These are phyloP conservation scores for Hydrochoerus hydrochaeris DNA, from an alignment of 2,113 vertebrate species.

Conservation along the genomic window DNA sequence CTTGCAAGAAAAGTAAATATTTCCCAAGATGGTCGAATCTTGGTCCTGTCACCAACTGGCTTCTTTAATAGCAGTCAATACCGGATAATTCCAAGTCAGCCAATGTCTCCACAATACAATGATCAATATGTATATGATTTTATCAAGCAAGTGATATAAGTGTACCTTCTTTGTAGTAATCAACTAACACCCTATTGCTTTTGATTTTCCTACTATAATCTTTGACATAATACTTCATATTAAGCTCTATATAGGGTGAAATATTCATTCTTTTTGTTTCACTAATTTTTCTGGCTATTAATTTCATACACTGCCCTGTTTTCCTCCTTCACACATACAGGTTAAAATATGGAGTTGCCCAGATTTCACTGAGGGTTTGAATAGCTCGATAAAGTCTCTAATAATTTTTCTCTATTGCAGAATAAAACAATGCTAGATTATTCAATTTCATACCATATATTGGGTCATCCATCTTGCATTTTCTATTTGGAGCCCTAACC, in stretches of 20 bases:
- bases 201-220: conserved; percentile 25
- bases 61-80: not conserved
- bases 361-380: conserved; percentile 52
- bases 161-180: not conserved
- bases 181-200: not conserved
- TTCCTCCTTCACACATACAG: not conserved
- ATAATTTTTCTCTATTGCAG: conserved; percentile 56
- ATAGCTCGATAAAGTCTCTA: conserved; percentile 27
- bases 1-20: not conserved
- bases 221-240: not conserved
- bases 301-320: not conserved
- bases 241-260: conserved; percentile 23
- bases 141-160: not conserved
- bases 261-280: conserved; percentile 26
- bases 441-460: conserved; percentile 31
- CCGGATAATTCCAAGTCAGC: not conserved
- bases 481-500: not conserved
- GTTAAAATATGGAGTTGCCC: conserved; percentile 42
- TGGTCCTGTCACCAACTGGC: not conserved
- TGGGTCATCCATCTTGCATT: not conserved
- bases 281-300: conserved; percentile 57
- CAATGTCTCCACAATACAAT: not conserved
- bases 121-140: not conserved
- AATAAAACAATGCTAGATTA: conserved; percentile 41
- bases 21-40: not conserved